Evolutionary conservation across 2,113 vertebrate species (phyloP).

Genomic region (Scopus umbretta): DNA sequence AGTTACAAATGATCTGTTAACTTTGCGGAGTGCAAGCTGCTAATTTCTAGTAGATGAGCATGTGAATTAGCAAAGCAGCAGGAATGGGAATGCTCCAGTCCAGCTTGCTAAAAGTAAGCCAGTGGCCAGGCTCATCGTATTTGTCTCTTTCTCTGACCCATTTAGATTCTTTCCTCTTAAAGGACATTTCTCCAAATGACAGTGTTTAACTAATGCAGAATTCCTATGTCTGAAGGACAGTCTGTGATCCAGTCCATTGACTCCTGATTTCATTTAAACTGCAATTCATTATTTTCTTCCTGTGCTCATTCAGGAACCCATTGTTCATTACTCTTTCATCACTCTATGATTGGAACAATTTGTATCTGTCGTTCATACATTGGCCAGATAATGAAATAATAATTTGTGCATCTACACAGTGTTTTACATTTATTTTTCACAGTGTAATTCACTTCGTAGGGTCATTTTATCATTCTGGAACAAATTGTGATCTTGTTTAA

Average conservation of each 20-base stretch:
- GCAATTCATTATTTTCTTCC: conserved; percentile 79
- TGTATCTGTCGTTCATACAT: conserved; percentile 76
- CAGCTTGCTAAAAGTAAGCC: not conserved
- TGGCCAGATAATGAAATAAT: conserved; percentile 80
- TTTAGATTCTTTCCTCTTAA: conserved; percentile 41
- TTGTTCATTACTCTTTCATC: conserved; percentile 80
- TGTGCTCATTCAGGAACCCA: conserved; percentile 70
- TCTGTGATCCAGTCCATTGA: conserved; percentile 70
- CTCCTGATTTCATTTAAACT: conserved; percentile 74
- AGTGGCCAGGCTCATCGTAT: not conserved
- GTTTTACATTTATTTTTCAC: conserved; percentile 73
- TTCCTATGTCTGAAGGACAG: conserved; percentile 68
- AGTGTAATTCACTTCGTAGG: conserved; percentile 65
- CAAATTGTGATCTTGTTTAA: conserved; percentile 58
- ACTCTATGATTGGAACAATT: conserved; percentile 75
- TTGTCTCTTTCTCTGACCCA: not conserved
- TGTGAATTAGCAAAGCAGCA: not conserved
- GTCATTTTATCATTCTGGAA: conserved; percentile 71
- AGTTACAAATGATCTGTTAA: not conserved
- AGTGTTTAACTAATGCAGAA: conserved; percentile 56
- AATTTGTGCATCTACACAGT: conserved; percentile 72
- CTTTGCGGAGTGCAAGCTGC: not conserved
- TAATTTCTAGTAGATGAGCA: not conserved
- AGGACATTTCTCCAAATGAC: conserved; percentile 33
- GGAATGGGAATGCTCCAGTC: not conserved